A percentile compares a stretch with the other conserved stretches of the same genome.
Conservation (phyloP, 2,888 invertebrate genomes). For the Dolomedes plantarius region DNA sequence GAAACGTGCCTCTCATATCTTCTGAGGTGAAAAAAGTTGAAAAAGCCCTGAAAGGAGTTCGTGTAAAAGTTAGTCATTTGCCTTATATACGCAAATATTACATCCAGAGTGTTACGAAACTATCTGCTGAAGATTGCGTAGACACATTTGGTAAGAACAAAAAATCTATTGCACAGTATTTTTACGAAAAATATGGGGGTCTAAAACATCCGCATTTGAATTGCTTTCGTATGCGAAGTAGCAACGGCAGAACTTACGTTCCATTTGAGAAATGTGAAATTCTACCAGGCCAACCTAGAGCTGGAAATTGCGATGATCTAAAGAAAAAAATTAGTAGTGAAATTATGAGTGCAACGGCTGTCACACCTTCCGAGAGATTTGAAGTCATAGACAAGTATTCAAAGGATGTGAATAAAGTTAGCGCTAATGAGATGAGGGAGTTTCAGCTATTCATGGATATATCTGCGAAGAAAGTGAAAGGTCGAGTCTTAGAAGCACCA, state of each 20-base stretch:
- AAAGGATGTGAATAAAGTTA: slow-evolving; percentile 24
- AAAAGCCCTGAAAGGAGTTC: slow-evolving; percentile 32
- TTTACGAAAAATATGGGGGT: slow-evolving; percentile 39
- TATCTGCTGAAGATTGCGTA: slow-evolving; percentile 29
- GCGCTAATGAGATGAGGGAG: slow-evolving; percentile 32
- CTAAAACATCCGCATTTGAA: slow-evolving; percentile 56
- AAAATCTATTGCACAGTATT: slow-evolving; percentile 57
- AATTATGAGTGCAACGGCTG: slow-evolving; percentile 66
- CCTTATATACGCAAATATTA: slow-evolving; percentile 45
- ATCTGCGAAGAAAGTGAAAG: slow-evolving; percentile 35
- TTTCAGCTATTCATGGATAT: slow-evolving; percentile 61
- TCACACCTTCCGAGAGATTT: slow-evolving; percentile 61
- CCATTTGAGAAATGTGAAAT: slow-evolving; percentile 66
- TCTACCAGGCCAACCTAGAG: slow-evolving; percentile 55
- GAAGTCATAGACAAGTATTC: slow-evolving; percentile 43
- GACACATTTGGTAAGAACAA: slow-evolving; percentile 17
- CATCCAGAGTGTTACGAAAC: slow-evolving; percentile 31
- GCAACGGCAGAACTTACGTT: slow-evolving; percentile 42
- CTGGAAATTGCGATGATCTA: slow-evolving; percentile 25
- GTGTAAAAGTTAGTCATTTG: slow-evolving; percentile 42
- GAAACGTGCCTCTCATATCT: neutral
- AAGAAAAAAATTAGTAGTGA: slow-evolving; percentile 8
- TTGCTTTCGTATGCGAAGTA: slow-evolving; percentile 56
- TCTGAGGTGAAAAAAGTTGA: slow-evolving; percentile 24
- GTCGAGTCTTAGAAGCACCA: slow-evolving; percentile 55